phyloP scores from a whole-genome alignment of 2,797 vertebrate species.

The Oreochromis grahami region DNA sequence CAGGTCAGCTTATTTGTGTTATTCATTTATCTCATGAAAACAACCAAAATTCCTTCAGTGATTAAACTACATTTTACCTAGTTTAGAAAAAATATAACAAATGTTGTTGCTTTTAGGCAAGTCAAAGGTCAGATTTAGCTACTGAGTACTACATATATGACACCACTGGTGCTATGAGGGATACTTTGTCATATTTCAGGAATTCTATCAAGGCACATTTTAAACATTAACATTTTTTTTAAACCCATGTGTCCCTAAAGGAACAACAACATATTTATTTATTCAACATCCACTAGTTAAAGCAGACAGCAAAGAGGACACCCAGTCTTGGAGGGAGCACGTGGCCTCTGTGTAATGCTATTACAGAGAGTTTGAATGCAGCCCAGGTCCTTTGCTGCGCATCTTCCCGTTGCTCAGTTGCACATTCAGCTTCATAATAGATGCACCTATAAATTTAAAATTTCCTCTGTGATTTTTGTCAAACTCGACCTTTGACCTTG shows the following conservation, averaged over 20 bases:
- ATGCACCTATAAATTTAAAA: not conserved
- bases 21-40: conserved; percentile 1
- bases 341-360: not conserved
- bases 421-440: not conserved
- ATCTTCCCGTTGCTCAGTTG: not conserved
- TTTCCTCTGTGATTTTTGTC: not conserved
- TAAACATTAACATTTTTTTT: not conserved
- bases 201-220: not conserved
- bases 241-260: not conserved
- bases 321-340: not conserved
- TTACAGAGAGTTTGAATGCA: not conserved
- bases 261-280: not conserved
- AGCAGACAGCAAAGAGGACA: not conserved
- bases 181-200: not conserved
- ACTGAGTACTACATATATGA: not conserved
- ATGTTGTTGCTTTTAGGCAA: not conserved
- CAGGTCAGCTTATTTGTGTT: conserved; percentile 22
- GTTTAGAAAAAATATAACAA: not conserved
- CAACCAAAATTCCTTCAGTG: not conserved
- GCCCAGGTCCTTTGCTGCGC: not conserved
- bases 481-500: not conserved
- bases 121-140: not conserved
- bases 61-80: not conserved
- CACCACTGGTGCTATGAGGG: not conserved
- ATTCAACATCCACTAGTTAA: not conserved